A percentile compares a stretch with the other conserved stretches of the same genome.
phyloP scores from a whole-genome alignment of 2,113 vertebrate species.

The Neopipo cinnamomea region DNA sequence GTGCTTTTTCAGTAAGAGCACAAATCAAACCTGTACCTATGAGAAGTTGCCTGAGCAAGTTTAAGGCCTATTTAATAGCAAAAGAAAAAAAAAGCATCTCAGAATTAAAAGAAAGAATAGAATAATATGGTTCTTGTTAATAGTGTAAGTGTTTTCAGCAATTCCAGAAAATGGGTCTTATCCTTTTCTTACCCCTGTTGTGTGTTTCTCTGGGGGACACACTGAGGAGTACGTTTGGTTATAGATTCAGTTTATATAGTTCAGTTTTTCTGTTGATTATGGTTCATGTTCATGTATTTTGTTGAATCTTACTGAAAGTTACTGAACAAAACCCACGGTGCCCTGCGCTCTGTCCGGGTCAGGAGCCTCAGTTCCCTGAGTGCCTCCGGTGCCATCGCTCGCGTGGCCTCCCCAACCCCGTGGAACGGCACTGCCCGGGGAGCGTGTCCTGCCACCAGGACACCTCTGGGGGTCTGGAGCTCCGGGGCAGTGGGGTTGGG shows the following conservation, averaged over 20 bases:
- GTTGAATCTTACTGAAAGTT: background rate
- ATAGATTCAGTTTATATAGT: background rate
- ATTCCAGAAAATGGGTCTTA: background rate
- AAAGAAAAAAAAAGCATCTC: background rate
- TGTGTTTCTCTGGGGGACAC: background rate
- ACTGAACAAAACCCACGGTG: background rate
- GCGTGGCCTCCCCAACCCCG: accelerated
- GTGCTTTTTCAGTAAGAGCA: background rate
- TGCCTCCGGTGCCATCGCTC: background rate
- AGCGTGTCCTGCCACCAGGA: accelerated
- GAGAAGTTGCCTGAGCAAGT: background rate
- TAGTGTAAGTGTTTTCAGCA: background rate
- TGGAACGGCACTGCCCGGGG: background rate
- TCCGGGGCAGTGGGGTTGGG: background rate
- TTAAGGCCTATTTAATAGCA: background rate
- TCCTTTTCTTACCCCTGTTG: background rate
- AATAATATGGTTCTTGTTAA: background rate
- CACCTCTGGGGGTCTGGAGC: accelerated
- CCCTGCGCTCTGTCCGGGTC: accelerated
- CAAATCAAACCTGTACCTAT: background rate
- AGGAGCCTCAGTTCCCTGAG: background rate
- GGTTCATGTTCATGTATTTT: background rate
- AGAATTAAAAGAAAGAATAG: background rate
- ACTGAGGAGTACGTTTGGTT: background rate
- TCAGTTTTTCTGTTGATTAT: background rate